Evolutionary conservation across 1,140 invertebrate species (phyloP).

Genomic region (Orchesella cincta): DNA sequence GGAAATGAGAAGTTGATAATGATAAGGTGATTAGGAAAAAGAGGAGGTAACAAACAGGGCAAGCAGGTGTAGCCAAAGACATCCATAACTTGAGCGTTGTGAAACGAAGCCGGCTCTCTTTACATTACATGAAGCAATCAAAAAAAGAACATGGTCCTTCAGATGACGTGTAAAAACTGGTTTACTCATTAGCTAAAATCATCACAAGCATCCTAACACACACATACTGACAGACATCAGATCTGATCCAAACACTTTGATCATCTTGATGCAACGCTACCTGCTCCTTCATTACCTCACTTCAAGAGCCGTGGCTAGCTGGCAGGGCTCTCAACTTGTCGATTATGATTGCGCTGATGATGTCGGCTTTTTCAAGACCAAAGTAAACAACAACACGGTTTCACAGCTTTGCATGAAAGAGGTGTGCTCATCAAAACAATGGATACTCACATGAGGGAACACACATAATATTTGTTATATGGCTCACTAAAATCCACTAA

Average conservation of each 20-base stretch:
- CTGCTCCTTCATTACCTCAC: not conserved
- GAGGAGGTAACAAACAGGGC: slow-evolving; percentile 15
- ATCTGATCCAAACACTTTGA: not conserved
- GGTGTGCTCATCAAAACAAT: not conserved
- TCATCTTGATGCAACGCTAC: not conserved
- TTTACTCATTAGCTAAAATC: slow-evolving; percentile 41
- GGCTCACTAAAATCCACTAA: no score
- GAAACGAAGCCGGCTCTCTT: slow-evolving; percentile 5
- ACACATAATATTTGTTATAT: not conserved
- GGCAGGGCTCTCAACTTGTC: not conserved
- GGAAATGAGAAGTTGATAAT: slow-evolving; percentile 21
- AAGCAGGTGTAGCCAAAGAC: slow-evolving; percentile 18
- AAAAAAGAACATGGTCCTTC: slow-evolving; percentile 14
- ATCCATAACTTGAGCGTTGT: slow-evolving; percentile 9
- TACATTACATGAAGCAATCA: slow-evolving; percentile 16
- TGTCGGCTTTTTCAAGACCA: not conserved
- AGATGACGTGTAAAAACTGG: slow-evolving; percentile 34
- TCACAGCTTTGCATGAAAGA: slow-evolving; percentile 6
- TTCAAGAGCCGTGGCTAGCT: not conserved
- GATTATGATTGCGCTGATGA: slow-evolving; percentile 19
- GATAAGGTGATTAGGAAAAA: slow-evolving; percentile 23
- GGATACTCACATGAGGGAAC: not conserved
- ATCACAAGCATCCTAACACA: not conserved
- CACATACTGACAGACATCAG: not conserved
- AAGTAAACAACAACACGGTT: slow-evolving; percentile 11